Conservation (phyloP, 2,113 vertebrate species). For the Seriola dumerili region DNA sequence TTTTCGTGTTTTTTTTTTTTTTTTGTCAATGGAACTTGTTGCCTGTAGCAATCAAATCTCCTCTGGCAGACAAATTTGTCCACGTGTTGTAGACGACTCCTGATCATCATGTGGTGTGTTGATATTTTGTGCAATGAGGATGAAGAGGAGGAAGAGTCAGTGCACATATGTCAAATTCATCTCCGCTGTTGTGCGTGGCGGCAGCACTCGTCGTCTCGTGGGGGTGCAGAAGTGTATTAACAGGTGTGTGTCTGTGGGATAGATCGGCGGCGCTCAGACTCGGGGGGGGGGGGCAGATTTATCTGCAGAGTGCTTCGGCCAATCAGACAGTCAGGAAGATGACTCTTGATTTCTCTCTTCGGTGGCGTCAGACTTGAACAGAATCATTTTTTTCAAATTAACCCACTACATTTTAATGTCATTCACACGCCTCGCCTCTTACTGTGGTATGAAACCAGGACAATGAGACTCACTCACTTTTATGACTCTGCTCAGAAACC, state of each 20-base stretch:
- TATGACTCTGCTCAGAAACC: not conserved
- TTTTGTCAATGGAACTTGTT: slow-evolving; percentile 11
- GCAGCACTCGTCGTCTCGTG: not conserved
- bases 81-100: not conserved
- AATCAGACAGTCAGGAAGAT: not conserved
- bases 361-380: not conserved
- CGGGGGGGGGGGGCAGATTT: not conserved
- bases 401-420: too few relatives aligned
- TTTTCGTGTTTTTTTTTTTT: not conserved
- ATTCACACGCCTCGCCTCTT: not conserved
- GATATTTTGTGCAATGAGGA: not conserved
- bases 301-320: not conserved
- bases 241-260: not conserved
- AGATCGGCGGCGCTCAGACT: not conserved
- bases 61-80: not conserved
- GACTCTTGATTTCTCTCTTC: not conserved
- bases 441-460: not conserved
- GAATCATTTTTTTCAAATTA: too few relatives aligned
- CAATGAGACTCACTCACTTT: not conserved
- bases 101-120: not conserved
- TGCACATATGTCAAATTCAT: slow-evolving; percentile 9
- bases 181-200: not conserved
- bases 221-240: not conserved
- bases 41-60: slow-evolving; percentile 51
- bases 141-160: not conserved